A percentile compares a stretch with the other conserved stretches of the same genome.
These are phyloP conservation scores for Amblyornis subalaris DNA, from an alignment of 2,113 vertebrate species.

Conservation along the genomic window DNA sequence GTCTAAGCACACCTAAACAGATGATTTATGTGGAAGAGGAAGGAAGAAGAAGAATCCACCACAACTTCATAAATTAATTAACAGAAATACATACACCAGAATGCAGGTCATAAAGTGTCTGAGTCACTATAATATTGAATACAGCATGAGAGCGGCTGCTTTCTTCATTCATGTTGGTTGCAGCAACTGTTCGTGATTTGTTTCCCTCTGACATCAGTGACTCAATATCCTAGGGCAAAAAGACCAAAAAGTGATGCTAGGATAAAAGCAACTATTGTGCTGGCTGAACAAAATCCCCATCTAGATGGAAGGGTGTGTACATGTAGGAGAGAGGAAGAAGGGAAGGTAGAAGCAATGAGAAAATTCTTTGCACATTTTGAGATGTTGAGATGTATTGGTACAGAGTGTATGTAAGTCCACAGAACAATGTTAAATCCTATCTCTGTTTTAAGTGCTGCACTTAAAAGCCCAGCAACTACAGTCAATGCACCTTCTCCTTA, in stretches of 20 bases:
- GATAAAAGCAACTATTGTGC: neutral
- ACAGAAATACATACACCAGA: constrained; percentile 75
- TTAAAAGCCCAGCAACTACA: neutral
- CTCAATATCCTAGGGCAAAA: constrained; percentile 79
- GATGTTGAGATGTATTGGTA: neutral
- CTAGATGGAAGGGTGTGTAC: neutral
- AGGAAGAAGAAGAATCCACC: neutral
- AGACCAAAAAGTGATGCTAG: neutral
- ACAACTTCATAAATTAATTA: neutral
- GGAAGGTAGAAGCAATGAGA: neutral
- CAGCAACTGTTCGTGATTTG: constrained; percentile 91
- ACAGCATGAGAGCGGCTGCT: constrained; percentile 88
- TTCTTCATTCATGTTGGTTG: constrained; percentile 96
- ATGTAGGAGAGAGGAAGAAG: neutral
- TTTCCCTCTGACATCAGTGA: constrained; percentile 91
- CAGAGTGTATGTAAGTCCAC: neutral
- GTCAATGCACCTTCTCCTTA: neutral
- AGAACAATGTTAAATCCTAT: neutral
- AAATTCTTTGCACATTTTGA: neutral
- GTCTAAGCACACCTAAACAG: neutral
- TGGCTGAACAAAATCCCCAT: neutral
- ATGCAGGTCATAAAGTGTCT: constrained; percentile 83
- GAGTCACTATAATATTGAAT: constrained; percentile 86
- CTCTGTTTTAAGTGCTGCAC: neutral
- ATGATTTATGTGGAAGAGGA: neutral